Percentiles rank a stretch among this genome's conserved stretches.
Evolutionary conservation across 2,113 vertebrate species (phyloP).

Genomic region (Equus quagga): DNA sequence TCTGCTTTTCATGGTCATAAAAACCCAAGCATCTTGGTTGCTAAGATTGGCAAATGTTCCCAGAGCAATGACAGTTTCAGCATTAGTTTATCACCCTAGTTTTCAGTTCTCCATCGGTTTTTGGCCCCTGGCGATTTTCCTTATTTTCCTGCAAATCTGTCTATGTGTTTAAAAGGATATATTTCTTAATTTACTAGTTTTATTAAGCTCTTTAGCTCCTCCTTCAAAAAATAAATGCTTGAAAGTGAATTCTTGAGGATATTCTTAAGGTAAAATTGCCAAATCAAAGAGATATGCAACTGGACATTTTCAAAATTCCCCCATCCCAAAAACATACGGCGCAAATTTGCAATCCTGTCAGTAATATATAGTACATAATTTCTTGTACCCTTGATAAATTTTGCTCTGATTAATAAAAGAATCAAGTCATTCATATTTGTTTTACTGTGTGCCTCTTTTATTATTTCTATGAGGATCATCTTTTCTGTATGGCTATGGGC

Average conservation of each 20-base stretch:
- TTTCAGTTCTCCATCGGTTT: background rate
- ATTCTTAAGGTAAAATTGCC: background rate
- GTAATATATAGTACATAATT: background rate
- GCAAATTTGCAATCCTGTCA: background rate
- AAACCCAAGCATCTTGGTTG: background rate
- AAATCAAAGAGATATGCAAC: background rate
- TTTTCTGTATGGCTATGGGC: background rate
- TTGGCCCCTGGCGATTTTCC: background rate
- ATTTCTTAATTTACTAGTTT: background rate
- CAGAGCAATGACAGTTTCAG: background rate
- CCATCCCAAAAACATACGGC: background rate
- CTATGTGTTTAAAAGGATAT: background rate
- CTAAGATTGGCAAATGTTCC: background rate
- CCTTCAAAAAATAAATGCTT: background rate
- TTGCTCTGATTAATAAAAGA: background rate
- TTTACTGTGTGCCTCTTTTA: background rate
- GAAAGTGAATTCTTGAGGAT: background rate
- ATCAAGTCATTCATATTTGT: background rate
- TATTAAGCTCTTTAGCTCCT: background rate
- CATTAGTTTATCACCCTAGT: background rate
- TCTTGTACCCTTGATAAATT: background rate
- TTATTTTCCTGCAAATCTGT: background rate
- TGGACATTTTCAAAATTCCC: background rate
- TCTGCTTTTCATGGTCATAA: background rate
- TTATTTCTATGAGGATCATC: background rate